Conservation (phyloP, 1,140 invertebrate genomes). For the Bombus haemorrhoidalis region DNA sequence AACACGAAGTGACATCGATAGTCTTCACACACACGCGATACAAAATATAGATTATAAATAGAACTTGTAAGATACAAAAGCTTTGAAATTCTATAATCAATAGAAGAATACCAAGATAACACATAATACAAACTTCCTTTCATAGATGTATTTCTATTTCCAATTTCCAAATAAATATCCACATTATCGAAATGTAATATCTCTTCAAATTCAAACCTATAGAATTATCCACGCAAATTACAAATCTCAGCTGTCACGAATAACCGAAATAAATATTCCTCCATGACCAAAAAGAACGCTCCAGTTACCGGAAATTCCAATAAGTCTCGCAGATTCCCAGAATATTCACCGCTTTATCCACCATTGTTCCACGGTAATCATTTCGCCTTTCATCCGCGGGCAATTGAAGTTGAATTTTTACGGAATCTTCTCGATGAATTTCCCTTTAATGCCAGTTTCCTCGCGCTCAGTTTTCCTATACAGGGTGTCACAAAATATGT, state of each 20-base stretch:
- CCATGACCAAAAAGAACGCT: background rate
- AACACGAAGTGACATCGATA: too few species aligned
- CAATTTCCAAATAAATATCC: background rate
- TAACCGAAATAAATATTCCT: background rate
- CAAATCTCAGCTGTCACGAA: background rate
- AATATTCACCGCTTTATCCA: background rate
- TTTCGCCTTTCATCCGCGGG: background rate
- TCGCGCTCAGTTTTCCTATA: too few species aligned
- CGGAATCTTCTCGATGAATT: background rate
- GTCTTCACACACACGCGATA: too few species aligned
- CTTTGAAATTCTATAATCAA: background rate
- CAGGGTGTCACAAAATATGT: too few species aligned
- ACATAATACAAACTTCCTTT: background rate
- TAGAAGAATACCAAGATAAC: background rate
- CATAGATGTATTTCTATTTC: background rate
- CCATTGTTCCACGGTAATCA: conserved; percentile 3
- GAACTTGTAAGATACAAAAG: too few species aligned
- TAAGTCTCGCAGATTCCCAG: background rate
- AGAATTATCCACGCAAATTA: background rate
- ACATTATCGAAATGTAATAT: too few species aligned
- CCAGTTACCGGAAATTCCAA: background rate
- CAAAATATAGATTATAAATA: too few species aligned
- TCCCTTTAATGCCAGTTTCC: background rate
- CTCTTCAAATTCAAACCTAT: background rate
- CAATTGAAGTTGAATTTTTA: conserved; percentile 31